These are phyloP conservation scores for Diachasma alloeum DNA, from an alignment of 1,140 invertebrate genomes.

Conservation along the genomic window DNA sequence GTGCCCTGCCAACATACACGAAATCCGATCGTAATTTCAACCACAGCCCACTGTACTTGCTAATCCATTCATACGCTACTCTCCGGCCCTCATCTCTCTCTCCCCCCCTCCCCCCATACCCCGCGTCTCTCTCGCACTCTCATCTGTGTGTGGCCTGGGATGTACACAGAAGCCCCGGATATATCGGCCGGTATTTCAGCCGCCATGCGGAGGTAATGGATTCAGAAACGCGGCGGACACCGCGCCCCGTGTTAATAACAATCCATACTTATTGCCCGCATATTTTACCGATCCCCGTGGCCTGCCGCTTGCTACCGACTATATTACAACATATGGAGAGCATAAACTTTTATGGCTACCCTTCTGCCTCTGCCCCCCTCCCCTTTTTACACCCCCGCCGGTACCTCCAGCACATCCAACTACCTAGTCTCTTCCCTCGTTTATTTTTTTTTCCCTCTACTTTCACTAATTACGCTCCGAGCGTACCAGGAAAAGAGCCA, in stretches of 20 bases:
- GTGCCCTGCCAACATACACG: slow-evolving; percentile 40
- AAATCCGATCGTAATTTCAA: slow-evolving; percentile 62
- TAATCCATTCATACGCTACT: slow-evolving; percentile 60
- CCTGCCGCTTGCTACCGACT: slow-evolving; percentile 60
- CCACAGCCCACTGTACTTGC: slow-evolving; percentile 52
- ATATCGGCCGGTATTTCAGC: slow-evolving; percentile 66
- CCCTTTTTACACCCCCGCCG: slow-evolving; percentile 37
- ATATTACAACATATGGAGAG: slow-evolving; percentile 68
- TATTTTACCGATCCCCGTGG: slow-evolving; percentile 65
- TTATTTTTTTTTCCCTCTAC: slow-evolving; percentile 39
- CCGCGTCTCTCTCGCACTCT: slow-evolving; percentile 28
- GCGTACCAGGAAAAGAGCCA: slow-evolving; percentile 15
- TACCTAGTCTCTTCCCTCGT: slow-evolving; percentile 16
- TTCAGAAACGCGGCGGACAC: slow-evolving; percentile 65
- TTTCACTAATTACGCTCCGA: slow-evolving; percentile 62
- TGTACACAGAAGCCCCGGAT: slow-evolving; percentile 60
- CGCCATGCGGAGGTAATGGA: slow-evolving; percentile 67
- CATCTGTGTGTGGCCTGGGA: slow-evolving; percentile 45
- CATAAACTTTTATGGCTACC: slow-evolving; percentile 67
- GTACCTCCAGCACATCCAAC: slow-evolving; percentile 1
- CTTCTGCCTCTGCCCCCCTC: slow-evolving; percentile 53
- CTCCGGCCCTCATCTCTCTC: slow-evolving; percentile 18
- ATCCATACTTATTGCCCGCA: slow-evolving; percentile 68
- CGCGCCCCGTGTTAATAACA: slow-evolving; percentile 67
- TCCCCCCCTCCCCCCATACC: slow-evolving; percentile 22